phyloP scores from a whole-genome alignment of 1,140 invertebrate genomes.

The Andrena cerasifolii region DNA sequence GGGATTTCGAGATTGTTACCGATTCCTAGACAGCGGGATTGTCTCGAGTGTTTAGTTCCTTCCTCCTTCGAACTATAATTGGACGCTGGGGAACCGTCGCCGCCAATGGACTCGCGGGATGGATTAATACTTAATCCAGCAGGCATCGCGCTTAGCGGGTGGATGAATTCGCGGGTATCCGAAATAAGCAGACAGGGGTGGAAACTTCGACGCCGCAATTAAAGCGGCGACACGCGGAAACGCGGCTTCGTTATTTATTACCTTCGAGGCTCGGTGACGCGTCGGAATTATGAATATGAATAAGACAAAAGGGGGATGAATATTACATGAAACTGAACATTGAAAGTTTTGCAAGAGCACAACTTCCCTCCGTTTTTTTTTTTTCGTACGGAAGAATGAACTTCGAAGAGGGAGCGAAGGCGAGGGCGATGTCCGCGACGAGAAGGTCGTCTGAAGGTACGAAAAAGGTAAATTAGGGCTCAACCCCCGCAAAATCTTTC shows the following conservation, averaged over 20 bases:
- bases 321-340: slow-evolving; percentile 13
- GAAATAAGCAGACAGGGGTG: background rate
- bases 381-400: slow-evolving; percentile 1
- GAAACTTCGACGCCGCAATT: background rate
- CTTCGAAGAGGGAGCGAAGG: background rate
- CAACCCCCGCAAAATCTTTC: slow-evolving; percentile 7
- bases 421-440: slow-evolving; percentile 11
- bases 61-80: slow-evolving; percentile 20
- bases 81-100: slow-evolving; percentile 18
- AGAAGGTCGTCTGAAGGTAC: slow-evolving; percentile 4
- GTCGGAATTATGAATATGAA: slow-evolving; percentile 1
- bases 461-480: slow-evolving; percentile 54
- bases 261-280: background rate
- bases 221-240: background rate
- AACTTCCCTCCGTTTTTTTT: slow-evolving; percentile 8
- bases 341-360: slow-evolving; percentile 15
- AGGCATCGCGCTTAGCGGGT: background rate
- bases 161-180: background rate
- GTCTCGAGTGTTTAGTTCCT: slow-evolving; percentile 11
- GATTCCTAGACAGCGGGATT: slow-evolving; percentile 19
- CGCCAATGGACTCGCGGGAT: background rate
- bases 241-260: background rate
- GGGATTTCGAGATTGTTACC: slow-evolving; percentile 43
- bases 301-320: slow-evolving; percentile 9
- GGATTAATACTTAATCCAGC: slow-evolving; percentile 26